Conservation (phyloP, 2,888 invertebrate genomes). For the Pyrochroa serraticornis region DNA sequence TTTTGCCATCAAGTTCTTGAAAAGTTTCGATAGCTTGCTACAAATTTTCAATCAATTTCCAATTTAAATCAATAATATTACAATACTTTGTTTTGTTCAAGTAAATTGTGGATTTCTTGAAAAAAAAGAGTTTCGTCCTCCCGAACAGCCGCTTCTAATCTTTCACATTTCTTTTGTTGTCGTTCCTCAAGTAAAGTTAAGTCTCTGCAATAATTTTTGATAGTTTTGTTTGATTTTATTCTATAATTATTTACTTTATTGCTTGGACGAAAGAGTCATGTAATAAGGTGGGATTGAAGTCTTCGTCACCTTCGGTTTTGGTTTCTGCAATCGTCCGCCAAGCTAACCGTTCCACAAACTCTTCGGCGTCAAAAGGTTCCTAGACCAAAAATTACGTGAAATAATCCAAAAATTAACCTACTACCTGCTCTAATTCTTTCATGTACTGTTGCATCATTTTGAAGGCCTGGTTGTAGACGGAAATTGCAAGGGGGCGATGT, state of each 20-base stretch:
- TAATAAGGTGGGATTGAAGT: conserved; percentile 85
- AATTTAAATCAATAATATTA: conserved; percentile 3
- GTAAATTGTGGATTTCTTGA: conserved; percentile 78
- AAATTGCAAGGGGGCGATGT: too few species aligned
- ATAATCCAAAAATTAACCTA: too few species aligned
- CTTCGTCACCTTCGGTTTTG: conserved; percentile 69
- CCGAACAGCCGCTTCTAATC: conserved; percentile 78
- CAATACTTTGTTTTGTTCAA: conserved; percentile 83
- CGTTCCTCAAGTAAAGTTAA: conserved; percentile 78
- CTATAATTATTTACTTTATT: conserved; percentile 71
- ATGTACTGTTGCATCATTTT: conserved; percentile 85
- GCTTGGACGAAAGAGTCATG: conserved; percentile 93
- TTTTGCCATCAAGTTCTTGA: conserved; percentile 91
- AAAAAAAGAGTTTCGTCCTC: conserved; percentile 88
- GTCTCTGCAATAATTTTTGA: conserved; percentile 55
- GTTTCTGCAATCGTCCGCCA: conserved; percentile 85
- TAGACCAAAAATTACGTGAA: conserved; percentile 51
- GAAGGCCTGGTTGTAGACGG: conserved; percentile 1
- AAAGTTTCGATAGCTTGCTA: conserved; percentile 85
- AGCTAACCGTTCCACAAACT: conserved; percentile 95
- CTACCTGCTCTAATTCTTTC: conserved; percentile 85
- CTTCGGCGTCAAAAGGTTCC: conserved; percentile 97
- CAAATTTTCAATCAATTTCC: conserved; percentile 24
- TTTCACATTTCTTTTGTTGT: conserved; percentile 84
- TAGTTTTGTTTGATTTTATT: background rate